Conservation (phyloP, 2,113 vertebrate species). For the Ceyx margarethae region DNA sequence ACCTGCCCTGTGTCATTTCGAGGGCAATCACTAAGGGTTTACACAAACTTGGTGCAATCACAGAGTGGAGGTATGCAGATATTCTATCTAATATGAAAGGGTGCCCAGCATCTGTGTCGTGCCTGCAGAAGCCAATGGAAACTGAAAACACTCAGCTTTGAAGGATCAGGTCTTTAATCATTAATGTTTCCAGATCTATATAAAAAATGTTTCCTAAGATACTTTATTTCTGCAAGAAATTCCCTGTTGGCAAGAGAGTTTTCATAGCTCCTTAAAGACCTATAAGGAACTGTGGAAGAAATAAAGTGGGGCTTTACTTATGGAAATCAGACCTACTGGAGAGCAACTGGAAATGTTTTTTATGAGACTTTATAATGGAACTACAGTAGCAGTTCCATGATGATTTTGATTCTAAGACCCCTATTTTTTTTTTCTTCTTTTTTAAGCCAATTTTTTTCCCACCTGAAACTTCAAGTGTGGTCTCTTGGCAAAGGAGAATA, state of each 20-base stretch:
- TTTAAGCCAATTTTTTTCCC: constrained; percentile 15
- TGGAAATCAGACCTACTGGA: constrained; percentile 64
- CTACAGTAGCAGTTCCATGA: constrained; percentile 57
- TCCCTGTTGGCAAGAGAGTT: constrained; percentile 63
- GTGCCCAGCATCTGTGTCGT: background rate
- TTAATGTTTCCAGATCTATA: constrained; percentile 63
- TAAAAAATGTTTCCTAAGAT: constrained; percentile 66
- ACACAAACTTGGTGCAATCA: background rate
- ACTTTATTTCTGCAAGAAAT: constrained; percentile 65
- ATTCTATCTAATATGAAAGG: background rate
- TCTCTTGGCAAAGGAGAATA: constrained; percentile 27
- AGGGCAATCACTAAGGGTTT: background rate
- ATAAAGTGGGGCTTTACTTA: constrained; percentile 56
- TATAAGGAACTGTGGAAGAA: constrained; percentile 59
- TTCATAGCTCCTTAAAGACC: constrained; percentile 64
- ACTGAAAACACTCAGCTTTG: background rate
- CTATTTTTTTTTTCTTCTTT: background rate
- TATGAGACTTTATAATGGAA: constrained; percentile 48
- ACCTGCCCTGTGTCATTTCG: background rate
- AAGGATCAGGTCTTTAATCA: constrained; percentile 31
- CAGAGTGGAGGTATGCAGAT: constrained; percentile 4
- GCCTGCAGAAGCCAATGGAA: constrained; percentile 29
- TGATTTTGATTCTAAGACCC: constrained; percentile 43
- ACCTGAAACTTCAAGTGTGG: constrained; percentile 56
- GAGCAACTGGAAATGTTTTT: constrained; percentile 61